Base-by-base conservation (phyloP, 2,113 vertebrate species). In the Colossoma macropomum region DNA sequence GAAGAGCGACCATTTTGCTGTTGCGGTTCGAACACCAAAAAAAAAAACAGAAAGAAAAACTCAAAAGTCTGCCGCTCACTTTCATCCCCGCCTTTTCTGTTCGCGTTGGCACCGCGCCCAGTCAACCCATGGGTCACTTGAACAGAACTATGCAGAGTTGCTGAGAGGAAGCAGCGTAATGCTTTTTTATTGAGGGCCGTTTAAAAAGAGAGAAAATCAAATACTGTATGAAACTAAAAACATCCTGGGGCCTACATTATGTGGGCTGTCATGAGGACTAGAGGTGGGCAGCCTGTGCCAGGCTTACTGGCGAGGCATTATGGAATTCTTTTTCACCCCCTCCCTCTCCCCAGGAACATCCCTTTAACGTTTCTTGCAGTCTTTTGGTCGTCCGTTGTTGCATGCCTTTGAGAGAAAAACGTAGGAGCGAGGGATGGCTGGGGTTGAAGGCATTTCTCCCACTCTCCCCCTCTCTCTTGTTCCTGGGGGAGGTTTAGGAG, bases 401-500 rank as follows among this genome's bases (percentile, higher is more conserved):
- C 82, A 84, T 77, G 79, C 66, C 86, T 41, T 63, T 62, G 65
- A 77, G 85, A 79, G 72, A 79, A 75, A 77, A 90, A 86, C 71
- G 87, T 63, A 75, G 85, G 89, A 85, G 82, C 85, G 74, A 81
- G 88, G 81, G 83, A 88, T 78, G 75, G 86, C 73, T 74, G 77
- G 69, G 70, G 77, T 89, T 77, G 54, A 88, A 84, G 89, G 89
- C 87, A 81, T 81, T 62, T 71, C 80, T 77, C 72, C 65, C 50
- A 66, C 86, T 88, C 88, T 89, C 89, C 89, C 86, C 85, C 70
- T 89, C 81, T 62, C 45, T 52, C 48, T 30, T 17, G 38, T 60
- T 63, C 74, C 60, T 21, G 23, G 9, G 89, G 41, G 89, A 89
- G 83, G 87, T 89, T 94, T 96, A 97, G 84, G 96, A 96, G 71